Conservation (phyloP, 2,113 vertebrate species). For the zebrafish (Danio rerio) region GRCz12tu NC_133190.1:40897501-40898000, state of each 20-base stretch:
- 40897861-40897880: constrained; percentile 5
- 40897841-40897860: constrained; percentile 59
- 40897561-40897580: no score
- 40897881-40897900: not conserved
- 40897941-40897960: not conserved
- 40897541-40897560: no score
- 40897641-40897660: no score
- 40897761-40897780: constrained; percentile 59
- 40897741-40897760: constrained; percentile 39
- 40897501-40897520: no score
- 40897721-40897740: not conserved
- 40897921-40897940: not conserved
- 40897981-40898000: not conserved
- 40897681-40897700: not conserved
- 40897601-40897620: no score
- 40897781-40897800: constrained; percentile 33
- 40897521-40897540: no score
- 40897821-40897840: constrained; percentile 52
- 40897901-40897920: no score
- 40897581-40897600: no score
- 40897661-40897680: not conserved
- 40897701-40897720: no score
- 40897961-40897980: not conserved
- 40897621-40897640: no score
- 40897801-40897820: constrained; percentile 51